Conservation (phyloP, 2,113 vertebrate species). For the Probosciger aterrimus region DNA sequence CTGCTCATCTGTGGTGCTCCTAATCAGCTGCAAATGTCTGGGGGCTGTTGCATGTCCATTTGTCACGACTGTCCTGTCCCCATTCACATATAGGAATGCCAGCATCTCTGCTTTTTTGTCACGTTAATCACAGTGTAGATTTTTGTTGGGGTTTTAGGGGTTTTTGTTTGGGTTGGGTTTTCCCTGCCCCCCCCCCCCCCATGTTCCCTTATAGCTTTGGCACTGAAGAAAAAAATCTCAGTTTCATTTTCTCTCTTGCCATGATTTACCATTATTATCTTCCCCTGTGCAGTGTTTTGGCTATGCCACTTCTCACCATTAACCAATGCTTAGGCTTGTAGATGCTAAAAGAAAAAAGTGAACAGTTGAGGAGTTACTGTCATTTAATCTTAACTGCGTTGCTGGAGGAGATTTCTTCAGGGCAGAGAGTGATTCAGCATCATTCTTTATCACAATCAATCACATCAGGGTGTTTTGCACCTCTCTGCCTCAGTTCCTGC, state of each 20-base stretch:
- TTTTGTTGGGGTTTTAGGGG: neutral
- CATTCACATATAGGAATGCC: neutral
- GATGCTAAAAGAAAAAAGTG: neutral
- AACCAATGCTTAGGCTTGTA: neutral
- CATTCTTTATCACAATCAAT: neutral
- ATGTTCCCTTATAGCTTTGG: neutral
- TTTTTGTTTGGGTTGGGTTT: neutral
- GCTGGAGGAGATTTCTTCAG: neutral
- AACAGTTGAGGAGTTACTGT: neutral
- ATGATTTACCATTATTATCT: neutral
- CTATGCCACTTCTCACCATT: neutral
- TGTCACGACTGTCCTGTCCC: neutral
- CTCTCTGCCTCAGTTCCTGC: neutral
- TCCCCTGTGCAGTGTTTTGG: neutral
- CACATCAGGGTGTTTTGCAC: rapidly evolving
- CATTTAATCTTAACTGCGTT: neutral
- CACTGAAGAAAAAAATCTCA: neutral
- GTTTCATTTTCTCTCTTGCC: neutral
- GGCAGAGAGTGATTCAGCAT: neutral
- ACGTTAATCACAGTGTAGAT: neutral
- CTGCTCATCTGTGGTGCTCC: neutral
- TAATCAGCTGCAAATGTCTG: conserved; percentile 24
- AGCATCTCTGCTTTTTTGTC: neutral
- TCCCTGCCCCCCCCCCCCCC: too few species aligned
- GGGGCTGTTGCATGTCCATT: neutral